phyloP scores from a whole-genome alignment of 2,888 invertebrate species.

The Gisinianus flammeolus region DNA sequence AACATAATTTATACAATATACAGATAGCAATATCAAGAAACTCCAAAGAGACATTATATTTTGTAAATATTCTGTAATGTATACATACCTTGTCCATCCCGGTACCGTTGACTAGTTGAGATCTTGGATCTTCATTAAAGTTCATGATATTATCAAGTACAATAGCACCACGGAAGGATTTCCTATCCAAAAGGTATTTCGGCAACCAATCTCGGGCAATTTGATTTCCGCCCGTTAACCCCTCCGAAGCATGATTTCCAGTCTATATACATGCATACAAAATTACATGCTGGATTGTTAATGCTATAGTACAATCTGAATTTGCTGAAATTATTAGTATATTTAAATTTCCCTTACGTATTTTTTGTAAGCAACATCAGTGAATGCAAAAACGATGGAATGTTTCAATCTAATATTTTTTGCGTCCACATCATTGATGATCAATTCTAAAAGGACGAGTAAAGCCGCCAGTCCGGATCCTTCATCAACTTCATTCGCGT shows the following conservation, averaged over 20 bases:
- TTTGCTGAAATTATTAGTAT: no score
- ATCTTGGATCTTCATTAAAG: conserved; percentile 42
- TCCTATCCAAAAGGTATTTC: conserved; percentile 27
- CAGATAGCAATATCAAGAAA: no score
- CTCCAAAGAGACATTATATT: no score
- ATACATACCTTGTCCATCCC: conserved; percentile 49
- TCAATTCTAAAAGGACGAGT: conserved; percentile 55
- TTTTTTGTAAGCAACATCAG: conserved; percentile 58
- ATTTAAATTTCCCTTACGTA: conserved; percentile 51
- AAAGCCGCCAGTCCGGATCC: conserved; percentile 60
- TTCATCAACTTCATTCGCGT: conserved; percentile 50
- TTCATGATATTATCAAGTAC: conserved; percentile 59
- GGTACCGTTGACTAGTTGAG: conserved; percentile 7
- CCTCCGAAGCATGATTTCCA: conserved; percentile 14
- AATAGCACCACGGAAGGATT: conserved; percentile 58
- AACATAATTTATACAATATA: no score
- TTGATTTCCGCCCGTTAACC: background rate
- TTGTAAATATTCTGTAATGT: no score
- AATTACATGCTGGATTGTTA: no score
- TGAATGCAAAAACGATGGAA: conserved; percentile 59
- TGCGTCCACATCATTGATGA: conserved; percentile 51
- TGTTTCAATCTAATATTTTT: conserved; percentile 51
- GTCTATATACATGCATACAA: background rate
- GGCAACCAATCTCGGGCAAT: conserved; percentile 37
- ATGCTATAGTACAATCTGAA: no score